Evolutionary conservation across 2,888 invertebrate species (phyloP), one percentile per base, ranked within the genome.

Genomic region (Habroteleia sp.): DNA sequence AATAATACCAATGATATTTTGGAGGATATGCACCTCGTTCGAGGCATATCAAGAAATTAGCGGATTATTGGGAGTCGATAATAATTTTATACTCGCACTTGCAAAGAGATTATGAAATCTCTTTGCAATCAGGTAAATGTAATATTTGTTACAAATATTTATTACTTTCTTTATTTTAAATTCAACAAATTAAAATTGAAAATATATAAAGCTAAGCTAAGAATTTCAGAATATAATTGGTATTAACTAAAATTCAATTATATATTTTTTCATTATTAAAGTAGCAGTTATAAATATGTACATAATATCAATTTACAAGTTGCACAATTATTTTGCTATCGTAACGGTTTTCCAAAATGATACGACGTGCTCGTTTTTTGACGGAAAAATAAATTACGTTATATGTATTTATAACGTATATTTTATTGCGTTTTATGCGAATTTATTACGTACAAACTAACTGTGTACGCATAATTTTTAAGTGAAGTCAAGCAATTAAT

Each of bases 1-100:
- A 75, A 77, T 80, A 76, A 77, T 16, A 25, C 16, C 31, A 5
- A 23, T 29, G 10, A 29, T 62, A 62, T 44, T 71, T 62, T 39
- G 31, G 11, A 6, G 3, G 17, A n/a, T n/a, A 58, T 68, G 42
- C 23, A 20, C 27, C 31, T 31, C 17, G 56, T 48, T 25, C 20
- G 35, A 1, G 41, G 17, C n/a, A 31, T 39, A 14, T 41, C 46
- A 39, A 54, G 44, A 46, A 71, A 46, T 11, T 50, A n/a, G 25
- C 8, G 35, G 35, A 50, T 60, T 50, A 68, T 41, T 58, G 25
- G n/a, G 6, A 5, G 31, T 10, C n/a, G 23, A 2, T 56, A 37
- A 56, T 29, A 27, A 41, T 48, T 46, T 29, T 13, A 4, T n/a
- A n/a, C n/a, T n/a, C n/a, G n/a, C n/a, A n/a, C n/a, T n/a, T n/a